These are phyloP conservation scores for Euphonia xanthogaster DNA, from an alignment of 2,797 vertebrate genomes.

Conservation along the genomic window DNA sequence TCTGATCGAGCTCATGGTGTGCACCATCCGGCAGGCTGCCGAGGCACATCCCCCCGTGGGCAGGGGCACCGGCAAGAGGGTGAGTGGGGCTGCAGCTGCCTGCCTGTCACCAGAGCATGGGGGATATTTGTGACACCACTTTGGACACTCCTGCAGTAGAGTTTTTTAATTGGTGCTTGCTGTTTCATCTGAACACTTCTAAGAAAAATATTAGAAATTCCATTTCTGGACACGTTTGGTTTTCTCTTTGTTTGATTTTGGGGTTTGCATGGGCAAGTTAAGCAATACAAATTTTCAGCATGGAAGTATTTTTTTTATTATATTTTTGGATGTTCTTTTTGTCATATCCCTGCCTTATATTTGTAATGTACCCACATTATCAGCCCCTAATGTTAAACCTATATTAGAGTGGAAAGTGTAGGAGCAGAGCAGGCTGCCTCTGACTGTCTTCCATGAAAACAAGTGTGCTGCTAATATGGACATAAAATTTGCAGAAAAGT, in stretches of 20 bases:
- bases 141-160: not conserved
- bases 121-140: not conserved
- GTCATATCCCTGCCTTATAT: not conserved
- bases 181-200: not conserved
- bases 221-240: not conserved
- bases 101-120: not conserved
- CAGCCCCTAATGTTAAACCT: not conserved
- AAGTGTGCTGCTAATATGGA: not conserved
- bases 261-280: not conserved
- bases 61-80: conserved; percentile 96
- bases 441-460: not conserved
- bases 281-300: not conserved
- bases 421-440: not conserved
- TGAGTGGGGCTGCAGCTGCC: conserved; percentile 65
- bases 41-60: conserved; percentile 98
- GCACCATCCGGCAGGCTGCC: conserved; percentile 95
- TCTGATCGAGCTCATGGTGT: conserved; percentile 95
- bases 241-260: not conserved
- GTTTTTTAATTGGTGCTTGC: not conserved
- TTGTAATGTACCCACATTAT: not conserved
- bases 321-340: not conserved
- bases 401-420: not conserved
- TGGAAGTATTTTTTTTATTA: accelerated
- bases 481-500: not conserved
- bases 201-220: not conserved